Evolutionary conservation across 2,888 invertebrate species (phyloP), one percentile per base, ranked within the genome.

Genomic region (Ichneumoninae sp.): DNA sequence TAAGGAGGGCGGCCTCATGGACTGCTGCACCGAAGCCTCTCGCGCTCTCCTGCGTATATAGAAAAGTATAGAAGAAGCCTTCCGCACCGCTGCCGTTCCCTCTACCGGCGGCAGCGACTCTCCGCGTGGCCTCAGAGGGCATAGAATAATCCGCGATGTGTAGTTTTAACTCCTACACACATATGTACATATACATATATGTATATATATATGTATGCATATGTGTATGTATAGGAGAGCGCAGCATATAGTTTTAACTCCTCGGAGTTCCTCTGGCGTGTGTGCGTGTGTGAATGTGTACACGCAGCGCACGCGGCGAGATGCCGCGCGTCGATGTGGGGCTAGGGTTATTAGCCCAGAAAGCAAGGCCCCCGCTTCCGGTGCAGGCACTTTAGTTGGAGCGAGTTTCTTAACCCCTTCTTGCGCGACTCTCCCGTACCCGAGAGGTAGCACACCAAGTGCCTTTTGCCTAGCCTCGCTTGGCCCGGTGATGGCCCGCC

Each of bases 301-400:
- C n/a, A 47, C 74, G 66, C 68, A 72, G 60, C 50, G 75, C 66
- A 74, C 65, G 76, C 47, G 79, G 75, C 71, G 74, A 78, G 85
- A 85, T 85, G 90, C 91, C 90, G 87, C 87, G 90, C 86, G 90
- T 91, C 91, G 90, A 91, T 92, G 92, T 92, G 91, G 91, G 91
- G 77, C 85, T 92, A 93, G 93, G 93, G 93, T 93, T 93, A 93
- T 93, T 93, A 93, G 93, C 93, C 93, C 93, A 93, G 93, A 93
- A 93, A 93, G 93, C 93, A 92, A 93, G 93, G 93, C 92, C 93
- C 92, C 92, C 91, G 90, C 92, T 93, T 93, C 93, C 93, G 93
- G 93, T 93, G 93, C 89, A 91, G 92, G 91, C 91, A 92, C 92
- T 92, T 91, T 88, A 90, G 91, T 91, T 89, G 89, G 90, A 89